Conservation (phyloP, 2,888 invertebrate genomes). For the Sclerodermus sp. region DNA sequence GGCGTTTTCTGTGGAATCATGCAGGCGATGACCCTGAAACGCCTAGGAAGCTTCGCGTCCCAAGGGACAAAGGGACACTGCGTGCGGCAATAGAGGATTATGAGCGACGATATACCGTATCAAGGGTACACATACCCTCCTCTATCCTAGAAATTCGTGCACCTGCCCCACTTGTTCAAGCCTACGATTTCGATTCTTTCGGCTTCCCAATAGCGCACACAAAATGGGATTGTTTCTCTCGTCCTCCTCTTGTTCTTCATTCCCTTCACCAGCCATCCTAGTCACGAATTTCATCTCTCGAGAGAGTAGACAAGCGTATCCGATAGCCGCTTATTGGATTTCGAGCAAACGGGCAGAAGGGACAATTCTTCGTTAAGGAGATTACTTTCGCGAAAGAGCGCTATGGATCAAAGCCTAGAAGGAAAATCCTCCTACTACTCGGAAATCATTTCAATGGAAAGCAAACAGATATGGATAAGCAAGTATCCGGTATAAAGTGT, state of each 20-base stretch:
- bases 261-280: neutral
- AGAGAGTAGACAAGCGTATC: conserved; percentile 35
- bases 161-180: conserved; percentile 29
- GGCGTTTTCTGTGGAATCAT: too few species aligned
- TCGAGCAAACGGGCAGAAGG: conserved; percentile 17
- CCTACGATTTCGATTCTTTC: conserved; percentile 3
- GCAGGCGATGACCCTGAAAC: too few species aligned
- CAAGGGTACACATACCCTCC: conserved; percentile 27
- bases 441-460: neutral
- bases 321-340: conserved; percentile 40
- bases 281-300: conserved; percentile 38
- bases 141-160: conserved; percentile 27
- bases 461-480: too few species aligned
- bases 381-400: conserved; percentile 18
- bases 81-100: conserved; percentile 13
- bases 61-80: conserved; percentile 14
- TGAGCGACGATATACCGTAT: conserved; percentile 47
- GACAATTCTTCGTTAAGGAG: conserved; percentile 32
- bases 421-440: neutral
- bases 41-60: too few species aligned
- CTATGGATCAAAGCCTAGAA: neutral
- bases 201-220: conserved; percentile 4
- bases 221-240: conserved; percentile 28
- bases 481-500: too few species aligned
- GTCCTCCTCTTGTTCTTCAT: neutral